A percentile compares a stretch with the other conserved stretches of the same genome.
phyloP scores from a whole-genome alignment of 2,888 invertebrate species.

The Formica aserva region DNA sequence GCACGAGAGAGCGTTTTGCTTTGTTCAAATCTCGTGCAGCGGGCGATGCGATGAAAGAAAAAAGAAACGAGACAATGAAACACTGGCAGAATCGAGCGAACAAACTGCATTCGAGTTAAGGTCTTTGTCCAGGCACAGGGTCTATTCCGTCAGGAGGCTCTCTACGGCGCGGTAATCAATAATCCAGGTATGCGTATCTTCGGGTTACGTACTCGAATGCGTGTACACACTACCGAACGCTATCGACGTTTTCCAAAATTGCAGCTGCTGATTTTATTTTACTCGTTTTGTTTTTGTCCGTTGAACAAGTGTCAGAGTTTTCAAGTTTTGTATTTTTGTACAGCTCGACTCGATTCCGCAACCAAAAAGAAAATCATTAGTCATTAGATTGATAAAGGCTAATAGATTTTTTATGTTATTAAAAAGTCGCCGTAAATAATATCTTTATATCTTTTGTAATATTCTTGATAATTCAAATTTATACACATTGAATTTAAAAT shows the following conservation, averaged over 20 bases:
- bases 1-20: background rate
- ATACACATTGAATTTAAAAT: background rate
- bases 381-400: background rate
- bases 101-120: conserved; percentile 45
- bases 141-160: conserved; percentile 21
- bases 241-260: background rate
- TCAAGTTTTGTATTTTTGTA: background rate
- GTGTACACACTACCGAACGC: background rate
- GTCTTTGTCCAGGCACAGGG: conserved; percentile 46
- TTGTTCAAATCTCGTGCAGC: background rate
- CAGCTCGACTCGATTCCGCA: background rate
- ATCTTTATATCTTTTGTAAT: background rate
- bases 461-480: background rate
- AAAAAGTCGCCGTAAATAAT: background rate
- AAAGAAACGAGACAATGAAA: conserved; percentile 30
- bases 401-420: background rate
- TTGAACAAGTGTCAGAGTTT: background rate
- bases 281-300: background rate
- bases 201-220: conserved; percentile 4
- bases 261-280: background rate
- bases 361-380: background rate
- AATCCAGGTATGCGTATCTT: conserved; percentile 62
- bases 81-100: background rate
- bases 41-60: background rate
- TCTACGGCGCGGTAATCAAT: conserved; percentile 64